Base-by-base conservation (phyloP, 2,888 invertebrate species). In the Megamerina dolium region DNA sequence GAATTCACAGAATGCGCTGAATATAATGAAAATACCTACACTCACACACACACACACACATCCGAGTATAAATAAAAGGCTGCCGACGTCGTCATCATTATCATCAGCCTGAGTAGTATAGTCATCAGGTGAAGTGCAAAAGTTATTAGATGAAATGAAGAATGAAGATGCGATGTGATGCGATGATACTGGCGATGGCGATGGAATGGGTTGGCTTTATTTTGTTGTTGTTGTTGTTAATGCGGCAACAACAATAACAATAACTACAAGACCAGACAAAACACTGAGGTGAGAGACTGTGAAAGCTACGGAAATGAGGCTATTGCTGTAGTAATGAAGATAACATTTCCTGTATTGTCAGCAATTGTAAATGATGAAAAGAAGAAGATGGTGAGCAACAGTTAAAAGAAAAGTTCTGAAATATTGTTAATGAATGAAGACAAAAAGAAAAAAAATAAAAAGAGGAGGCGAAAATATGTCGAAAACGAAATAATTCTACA, bases 301-400 rank as follows among this genome's bases (percentile, higher is more conserved):
- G n/a, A 18, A 18, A n/a, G 12, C 17, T 20, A 43, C 50, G 56
- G 54, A 56, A 59, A 53, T 57, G 53, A 55, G 56, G 44, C 46
- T 23, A n/a, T n/a, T n/a, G 57, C 60, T 60, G 60, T 56, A 51
- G 57, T 60, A 59, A 60, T 60, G 60, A 60, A 60, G 60, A 60
- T 60, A 60, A 60, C 60, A 60, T 60, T 60, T 60, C 56, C 58
- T 58, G 51, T n/a, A n/a, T 55, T 59, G 60, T 60, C 60, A 60
- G 60, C 60, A 60, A 31, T 42, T 42, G 42, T 42, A 31, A 37
- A 37, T 37, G 34, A 45, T 42, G 21, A 44, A 43, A 18, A 9
- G 20, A 43, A 34, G 40, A 18, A 35, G n/a, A n/a, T n/a, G n/a
- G n/a, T n/a, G n/a, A n/a, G n/a, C 39, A 14, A 33, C n/a, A 12